Conservation (phyloP, 1,140 invertebrate genomes). For the Tetragnatha versicolor region DNA sequence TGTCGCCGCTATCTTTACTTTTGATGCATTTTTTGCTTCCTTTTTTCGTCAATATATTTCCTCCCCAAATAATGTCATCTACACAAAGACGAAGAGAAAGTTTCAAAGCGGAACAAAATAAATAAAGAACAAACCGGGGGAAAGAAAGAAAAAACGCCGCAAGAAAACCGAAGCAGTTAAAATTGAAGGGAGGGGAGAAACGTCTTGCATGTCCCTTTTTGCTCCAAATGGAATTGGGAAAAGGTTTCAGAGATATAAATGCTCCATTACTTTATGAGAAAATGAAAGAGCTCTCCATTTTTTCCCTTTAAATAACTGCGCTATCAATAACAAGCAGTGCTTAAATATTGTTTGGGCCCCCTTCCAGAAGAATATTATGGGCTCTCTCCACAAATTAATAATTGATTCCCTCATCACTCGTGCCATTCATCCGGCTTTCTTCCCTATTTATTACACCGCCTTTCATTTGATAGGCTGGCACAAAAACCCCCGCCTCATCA, state of each 20-base stretch:
- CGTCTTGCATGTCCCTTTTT: conserved; percentile 42
- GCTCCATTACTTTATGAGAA: conserved; percentile 56
- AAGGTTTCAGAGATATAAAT: conserved; percentile 55
- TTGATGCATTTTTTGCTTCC: conserved; percentile 46
- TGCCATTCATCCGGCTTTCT: too few species aligned
- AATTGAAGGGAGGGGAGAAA: conserved; percentile 34
- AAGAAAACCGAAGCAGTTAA: conserved; percentile 55
- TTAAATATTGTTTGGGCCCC: conserved; percentile 33
- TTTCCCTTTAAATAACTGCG: conserved; percentile 50
- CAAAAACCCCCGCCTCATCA: too few species aligned
- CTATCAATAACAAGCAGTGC: conserved; percentile 43
- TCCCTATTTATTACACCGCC: too few species aligned
- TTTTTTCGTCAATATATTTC: conserved; percentile 55
- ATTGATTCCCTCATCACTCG: conserved; percentile 16
- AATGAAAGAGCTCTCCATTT: conserved; percentile 54
- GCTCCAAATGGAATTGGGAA: conserved; percentile 53
- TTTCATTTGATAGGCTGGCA: too few species aligned
- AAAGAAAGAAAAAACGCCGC: conserved; percentile 41
- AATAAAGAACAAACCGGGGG: conserved; percentile 54
- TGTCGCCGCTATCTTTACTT: conserved; percentile 54
- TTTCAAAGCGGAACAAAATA: conserved; percentile 52
- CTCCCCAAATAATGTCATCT: conserved; percentile 55
- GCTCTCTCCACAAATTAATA: conserved; percentile 16
- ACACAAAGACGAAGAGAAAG: conserved; percentile 55
- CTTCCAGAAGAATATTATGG: conserved; percentile 20